These are phyloP conservation scores for Bellardia bayeri DNA, from an alignment of 2,888 invertebrate genomes.

Conservation along the genomic window DNA sequence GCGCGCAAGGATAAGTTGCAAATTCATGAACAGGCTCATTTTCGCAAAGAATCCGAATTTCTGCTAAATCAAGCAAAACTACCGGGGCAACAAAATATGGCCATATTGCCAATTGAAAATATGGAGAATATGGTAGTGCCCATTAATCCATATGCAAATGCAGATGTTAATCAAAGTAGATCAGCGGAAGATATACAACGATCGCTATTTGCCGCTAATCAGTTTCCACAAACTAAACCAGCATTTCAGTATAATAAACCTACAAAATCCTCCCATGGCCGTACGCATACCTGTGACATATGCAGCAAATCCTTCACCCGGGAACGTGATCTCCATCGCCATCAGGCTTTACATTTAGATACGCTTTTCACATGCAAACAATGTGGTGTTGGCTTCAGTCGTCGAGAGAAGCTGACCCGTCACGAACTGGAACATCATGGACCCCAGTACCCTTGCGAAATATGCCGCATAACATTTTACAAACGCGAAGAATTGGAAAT, in stretches of 20 bases:
- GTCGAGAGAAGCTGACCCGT: conserved; percentile 87
- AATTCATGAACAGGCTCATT: conserved; percentile 88
- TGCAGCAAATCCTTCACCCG: conserved; percentile 89
- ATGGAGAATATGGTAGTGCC: conserved; percentile 76
- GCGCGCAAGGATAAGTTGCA: conserved; percentile 88
- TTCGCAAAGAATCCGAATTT: conserved; percentile 78
- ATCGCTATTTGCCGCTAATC: conserved; percentile 69
- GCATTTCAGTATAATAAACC: conserved; percentile 47
- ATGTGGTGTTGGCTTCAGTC: conserved; percentile 86
- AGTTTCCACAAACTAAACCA: conserved; percentile 59
- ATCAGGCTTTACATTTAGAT: conserved; percentile 88
- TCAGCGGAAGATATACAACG: conserved; percentile 82
- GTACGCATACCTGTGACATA: conserved; percentile 87
- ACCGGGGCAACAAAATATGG: conserved; percentile 59
- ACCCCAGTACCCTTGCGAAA: conserved; percentile 87
- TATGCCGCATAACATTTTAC: conserved; percentile 84
- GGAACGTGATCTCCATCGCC: conserved; percentile 89
- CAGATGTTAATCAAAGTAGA: conserved; percentile 41
- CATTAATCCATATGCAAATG: conserved; percentile 77
- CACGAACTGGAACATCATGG: conserved; percentile 89
- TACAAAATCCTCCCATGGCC: conserved; percentile 76
- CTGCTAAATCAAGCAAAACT: conserved; percentile 73
- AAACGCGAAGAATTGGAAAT: conserved; percentile 80
- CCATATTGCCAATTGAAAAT: conserved; percentile 49
- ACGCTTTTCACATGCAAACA: conserved; percentile 88